Conservation (phyloP, 2,113 vertebrate genomes). For the Megaceryle maxima region DNA sequence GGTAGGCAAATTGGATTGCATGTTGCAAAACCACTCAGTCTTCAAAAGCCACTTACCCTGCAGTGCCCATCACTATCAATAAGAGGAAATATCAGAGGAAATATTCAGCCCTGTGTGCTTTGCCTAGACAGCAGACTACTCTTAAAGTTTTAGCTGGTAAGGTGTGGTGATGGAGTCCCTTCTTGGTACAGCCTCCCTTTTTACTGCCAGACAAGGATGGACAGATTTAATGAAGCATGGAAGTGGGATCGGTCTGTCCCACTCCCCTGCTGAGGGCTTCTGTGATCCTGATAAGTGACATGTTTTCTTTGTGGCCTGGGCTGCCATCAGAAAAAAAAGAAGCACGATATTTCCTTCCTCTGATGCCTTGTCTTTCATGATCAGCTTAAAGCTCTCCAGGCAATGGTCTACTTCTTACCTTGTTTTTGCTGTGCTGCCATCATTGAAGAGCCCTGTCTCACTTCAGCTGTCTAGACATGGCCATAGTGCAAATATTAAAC, state of each 20-base stretch:
- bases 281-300: background rate
- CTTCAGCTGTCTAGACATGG: background rate
- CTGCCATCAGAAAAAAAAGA: background rate
- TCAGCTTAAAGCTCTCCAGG: background rate
- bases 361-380: background rate
- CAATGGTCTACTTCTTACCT: background rate
- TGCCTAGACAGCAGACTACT: background rate
- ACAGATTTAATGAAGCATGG: background rate
- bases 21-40: background rate
- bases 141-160: background rate
- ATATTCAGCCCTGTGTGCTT: background rate
- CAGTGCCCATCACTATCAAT: background rate
- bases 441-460: background rate
- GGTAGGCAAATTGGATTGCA: background rate
- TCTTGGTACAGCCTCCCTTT: background rate
- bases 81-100: background rate
- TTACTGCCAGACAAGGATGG: background rate
- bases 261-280: background rate
- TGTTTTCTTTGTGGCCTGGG: background rate
- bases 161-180: background rate
- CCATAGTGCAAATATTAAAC: constrained; percentile 17
- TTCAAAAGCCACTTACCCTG: background rate
- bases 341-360: background rate
- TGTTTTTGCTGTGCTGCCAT: background rate
- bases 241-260: background rate